Evolutionary conservation across 2,113 vertebrate species (phyloP).

Genomic region (Oreochromis niloticus): DNA sequence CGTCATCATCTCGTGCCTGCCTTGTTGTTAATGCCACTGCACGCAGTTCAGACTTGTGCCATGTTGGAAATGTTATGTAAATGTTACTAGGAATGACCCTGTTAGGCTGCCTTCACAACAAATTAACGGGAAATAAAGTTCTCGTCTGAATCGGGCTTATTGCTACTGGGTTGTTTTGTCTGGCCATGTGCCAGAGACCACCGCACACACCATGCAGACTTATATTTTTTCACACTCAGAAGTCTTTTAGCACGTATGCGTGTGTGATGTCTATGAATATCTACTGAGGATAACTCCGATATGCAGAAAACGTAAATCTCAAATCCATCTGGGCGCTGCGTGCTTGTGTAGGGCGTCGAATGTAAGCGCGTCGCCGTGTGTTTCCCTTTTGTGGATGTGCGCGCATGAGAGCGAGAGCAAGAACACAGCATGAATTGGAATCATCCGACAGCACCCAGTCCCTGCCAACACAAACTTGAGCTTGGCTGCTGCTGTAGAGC

Average conservation of each 20-base stretch:
- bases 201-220: slow-evolving; percentile 29
- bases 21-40: not conserved
- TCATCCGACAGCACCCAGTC: slow-evolving; percentile 5
- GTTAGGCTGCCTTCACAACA: not conserved
- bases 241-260: not conserved
- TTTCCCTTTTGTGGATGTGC: not conserved
- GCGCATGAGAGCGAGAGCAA: not conserved
- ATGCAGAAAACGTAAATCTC: not conserved
- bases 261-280: not conserved
- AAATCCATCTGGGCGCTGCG: not conserved
- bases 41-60: not conserved
- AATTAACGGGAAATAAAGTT: rapidly evolving
- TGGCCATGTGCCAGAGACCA: slow-evolving; percentile 34
- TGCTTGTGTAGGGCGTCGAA: not conserved
- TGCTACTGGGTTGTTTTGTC: slow-evolving; percentile 32
- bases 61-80: not conserved
- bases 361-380: not conserved
- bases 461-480: slow-evolving; percentile 68
- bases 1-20: not conserved
- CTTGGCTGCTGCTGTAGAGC: slow-evolving; percentile 56
- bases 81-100: not conserved
- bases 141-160: not conserved
- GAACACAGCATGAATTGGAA: slow-evolving; percentile 44
- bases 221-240: slow-evolving; percentile 26
- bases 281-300: not conserved